phyloP scores from a whole-genome alignment of 2,797 vertebrate species.

The Catamblyrhynchus diadema region DNA sequence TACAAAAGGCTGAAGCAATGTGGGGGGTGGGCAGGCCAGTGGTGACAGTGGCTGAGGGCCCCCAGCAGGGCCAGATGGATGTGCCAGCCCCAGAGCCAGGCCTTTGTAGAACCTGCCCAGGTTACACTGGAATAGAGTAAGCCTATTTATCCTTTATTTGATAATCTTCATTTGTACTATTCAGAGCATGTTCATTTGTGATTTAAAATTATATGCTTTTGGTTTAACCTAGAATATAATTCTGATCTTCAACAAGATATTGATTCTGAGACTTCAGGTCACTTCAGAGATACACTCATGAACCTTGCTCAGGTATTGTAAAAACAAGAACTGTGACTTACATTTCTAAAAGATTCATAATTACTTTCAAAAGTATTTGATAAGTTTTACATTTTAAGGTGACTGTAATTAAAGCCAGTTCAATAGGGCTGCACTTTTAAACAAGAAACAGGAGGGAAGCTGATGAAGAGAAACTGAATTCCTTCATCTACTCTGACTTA shows the following conservation, averaged over 20 bases:
- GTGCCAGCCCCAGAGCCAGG: not conserved
- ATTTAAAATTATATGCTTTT: not conserved
- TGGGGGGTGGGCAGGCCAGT: rapidly evolving
- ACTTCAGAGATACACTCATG: constrained; percentile 80
- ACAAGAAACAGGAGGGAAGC: not conserved
- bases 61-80: not conserved
- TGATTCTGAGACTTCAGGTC: constrained; percentile 77
- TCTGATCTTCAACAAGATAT: constrained; percentile 78
- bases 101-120: rapidly evolving
- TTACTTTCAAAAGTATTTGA: not conserved
- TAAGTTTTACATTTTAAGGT: not conserved
- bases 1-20: not conserved
- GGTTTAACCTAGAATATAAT: constrained; percentile 72
- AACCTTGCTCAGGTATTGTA: constrained; percentile 78
- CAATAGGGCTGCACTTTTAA: not conserved
- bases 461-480: not conserved
- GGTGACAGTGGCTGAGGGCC: rapidly evolving
- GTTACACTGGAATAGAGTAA: not conserved
- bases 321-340: not conserved
- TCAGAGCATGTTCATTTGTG: not conserved
- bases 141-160: not conserved
- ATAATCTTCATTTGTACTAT: not conserved
- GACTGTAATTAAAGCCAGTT: not conserved
- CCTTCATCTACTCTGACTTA: not conserved
- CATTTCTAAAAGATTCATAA: not conserved